Evolutionary conservation across 1,140 invertebrate genomes (phyloP).

Genomic region (Drosophila eugracilis): DNA sequence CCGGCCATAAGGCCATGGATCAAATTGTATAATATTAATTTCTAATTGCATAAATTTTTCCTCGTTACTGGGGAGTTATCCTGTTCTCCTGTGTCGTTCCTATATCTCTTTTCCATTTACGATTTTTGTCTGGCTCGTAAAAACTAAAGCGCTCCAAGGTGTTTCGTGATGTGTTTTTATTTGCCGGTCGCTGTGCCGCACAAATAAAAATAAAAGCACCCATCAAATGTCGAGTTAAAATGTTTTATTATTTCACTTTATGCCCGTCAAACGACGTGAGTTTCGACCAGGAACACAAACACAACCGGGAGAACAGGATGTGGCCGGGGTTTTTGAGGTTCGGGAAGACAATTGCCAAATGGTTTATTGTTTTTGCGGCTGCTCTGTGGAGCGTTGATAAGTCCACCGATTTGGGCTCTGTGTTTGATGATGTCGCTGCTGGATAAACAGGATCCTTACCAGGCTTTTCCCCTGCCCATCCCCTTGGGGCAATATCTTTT

Average conservation of each 20-base stretch:
- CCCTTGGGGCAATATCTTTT: slow-evolving; percentile 67
- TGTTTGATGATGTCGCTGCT: slow-evolving; percentile 67
- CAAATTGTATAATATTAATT: slow-evolving; percentile 84
- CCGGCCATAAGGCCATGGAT: slow-evolving; percentile 46
- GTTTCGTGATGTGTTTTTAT: slow-evolving; percentile 74
- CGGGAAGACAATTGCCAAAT: slow-evolving; percentile 73
- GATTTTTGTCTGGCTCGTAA: slow-evolving; percentile 59
- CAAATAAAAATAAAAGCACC: slow-evolving; percentile 73
- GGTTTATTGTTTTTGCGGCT: slow-evolving; percentile 74
- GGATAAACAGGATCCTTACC: slow-evolving; percentile 57
- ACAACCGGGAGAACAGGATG: slow-evolving; percentile 10
- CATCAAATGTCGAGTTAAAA: slow-evolving; percentile 82
- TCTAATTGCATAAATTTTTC: slow-evolving; percentile 84
- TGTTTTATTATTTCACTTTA: slow-evolving; percentile 81
- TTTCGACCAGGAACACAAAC: slow-evolving; percentile 28
- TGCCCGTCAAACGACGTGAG: slow-evolving; percentile 57
- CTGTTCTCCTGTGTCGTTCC: too few species aligned
- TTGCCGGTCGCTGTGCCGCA: slow-evolving; percentile 73
- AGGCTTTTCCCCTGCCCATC: slow-evolving; percentile 19
- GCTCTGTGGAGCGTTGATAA: slow-evolving; percentile 60
- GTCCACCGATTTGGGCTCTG: slow-evolving; percentile 47
- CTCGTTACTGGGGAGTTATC: slow-evolving; percentile 29
- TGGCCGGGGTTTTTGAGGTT: slow-evolving; percentile 1
- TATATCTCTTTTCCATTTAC: slow-evolving; percentile 49
- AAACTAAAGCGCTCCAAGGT: slow-evolving; percentile 79